Conservation (phyloP, 2,113 vertebrate species). For the Phaetusa simplex region DNA sequence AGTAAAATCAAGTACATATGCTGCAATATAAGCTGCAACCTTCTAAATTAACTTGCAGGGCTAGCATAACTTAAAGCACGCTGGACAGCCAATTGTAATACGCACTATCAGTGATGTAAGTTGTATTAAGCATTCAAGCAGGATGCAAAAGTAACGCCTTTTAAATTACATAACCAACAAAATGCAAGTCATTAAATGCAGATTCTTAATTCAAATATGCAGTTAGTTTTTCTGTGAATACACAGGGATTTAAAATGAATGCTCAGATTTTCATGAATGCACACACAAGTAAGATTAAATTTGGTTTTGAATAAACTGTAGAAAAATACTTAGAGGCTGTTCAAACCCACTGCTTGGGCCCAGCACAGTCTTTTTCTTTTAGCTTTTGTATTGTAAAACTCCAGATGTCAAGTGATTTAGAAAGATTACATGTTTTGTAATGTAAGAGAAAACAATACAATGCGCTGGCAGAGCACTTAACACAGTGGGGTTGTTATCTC, state of each 20-base stretch:
- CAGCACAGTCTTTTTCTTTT: not conserved
- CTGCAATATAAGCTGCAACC: not conserved
- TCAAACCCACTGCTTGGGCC: not conserved
- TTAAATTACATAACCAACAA: not conserved
- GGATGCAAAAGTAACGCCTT: not conserved
- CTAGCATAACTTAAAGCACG: not conserved
- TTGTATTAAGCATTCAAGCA: not conserved
- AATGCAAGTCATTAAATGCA: not conserved
- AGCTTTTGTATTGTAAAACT: not conserved
- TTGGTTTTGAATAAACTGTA: not conserved
- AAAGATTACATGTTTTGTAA: not conserved
- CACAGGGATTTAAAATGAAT: not conserved
- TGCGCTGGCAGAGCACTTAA: not conserved
- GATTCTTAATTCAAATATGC: not conserved
- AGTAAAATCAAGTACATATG: not conserved
- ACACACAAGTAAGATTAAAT: accelerated
- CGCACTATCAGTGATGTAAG: not conserved
- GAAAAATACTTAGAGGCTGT: not conserved
- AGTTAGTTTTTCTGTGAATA: not conserved
- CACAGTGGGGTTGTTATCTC: not conserved
- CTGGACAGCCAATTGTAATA: not conserved
- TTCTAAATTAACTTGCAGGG: not conserved
- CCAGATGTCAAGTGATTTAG: not conserved
- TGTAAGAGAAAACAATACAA: not conserved
- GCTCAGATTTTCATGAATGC: not conserved